A percentile compares a stretch with the other conserved stretches of the same genome.
These are phyloP conservation scores for Elymnias hypermnestra DNA, from an alignment of 1,140 invertebrate genomes.

Conservation along the genomic window DNA sequence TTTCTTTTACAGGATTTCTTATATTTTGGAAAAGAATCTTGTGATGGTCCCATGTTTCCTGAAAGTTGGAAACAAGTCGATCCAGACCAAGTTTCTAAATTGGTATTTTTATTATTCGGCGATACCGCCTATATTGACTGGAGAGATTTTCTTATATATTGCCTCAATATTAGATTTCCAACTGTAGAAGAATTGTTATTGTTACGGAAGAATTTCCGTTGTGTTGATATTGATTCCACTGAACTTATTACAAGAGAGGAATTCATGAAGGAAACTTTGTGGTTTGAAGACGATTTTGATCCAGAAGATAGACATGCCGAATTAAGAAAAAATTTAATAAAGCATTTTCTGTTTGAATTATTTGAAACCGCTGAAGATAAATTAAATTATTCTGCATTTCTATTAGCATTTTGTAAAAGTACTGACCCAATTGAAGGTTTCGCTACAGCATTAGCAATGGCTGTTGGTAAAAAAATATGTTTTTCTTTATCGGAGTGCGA, in stretches of 20 bases:
- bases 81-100: constrained; percentile 57
- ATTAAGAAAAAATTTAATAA: constrained; percentile 58
- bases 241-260: constrained; percentile 59
- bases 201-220: constrained; percentile 59
- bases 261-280: constrained; percentile 65
- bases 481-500: constrained; percentile 63
- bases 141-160: constrained; percentile 79
- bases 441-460: constrained; percentile 74
- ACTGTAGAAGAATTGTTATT: constrained; percentile 70
- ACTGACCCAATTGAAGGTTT: constrained; percentile 73
- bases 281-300: constrained; percentile 75
- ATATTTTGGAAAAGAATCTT: constrained; percentile 64
- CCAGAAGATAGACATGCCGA: constrained; percentile 30
- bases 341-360: constrained; percentile 76
- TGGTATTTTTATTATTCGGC: constrained; percentile 72
- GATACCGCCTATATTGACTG: constrained; percentile 75
- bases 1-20: constrained; percentile 78
- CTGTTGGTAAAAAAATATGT: constrained; percentile 75
- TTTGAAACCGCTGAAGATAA: constrained; percentile 60
- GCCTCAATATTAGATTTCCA: constrained; percentile 74
- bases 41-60: constrained; percentile 65
- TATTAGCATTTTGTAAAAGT: constrained; percentile 79
- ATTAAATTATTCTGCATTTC: constrained; percentile 78
- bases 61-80: constrained; percentile 72
- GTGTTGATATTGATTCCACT: constrained; percentile 55